Conservation (phyloP, 2,113 vertebrate species). For the Felis chaus region DNA sequence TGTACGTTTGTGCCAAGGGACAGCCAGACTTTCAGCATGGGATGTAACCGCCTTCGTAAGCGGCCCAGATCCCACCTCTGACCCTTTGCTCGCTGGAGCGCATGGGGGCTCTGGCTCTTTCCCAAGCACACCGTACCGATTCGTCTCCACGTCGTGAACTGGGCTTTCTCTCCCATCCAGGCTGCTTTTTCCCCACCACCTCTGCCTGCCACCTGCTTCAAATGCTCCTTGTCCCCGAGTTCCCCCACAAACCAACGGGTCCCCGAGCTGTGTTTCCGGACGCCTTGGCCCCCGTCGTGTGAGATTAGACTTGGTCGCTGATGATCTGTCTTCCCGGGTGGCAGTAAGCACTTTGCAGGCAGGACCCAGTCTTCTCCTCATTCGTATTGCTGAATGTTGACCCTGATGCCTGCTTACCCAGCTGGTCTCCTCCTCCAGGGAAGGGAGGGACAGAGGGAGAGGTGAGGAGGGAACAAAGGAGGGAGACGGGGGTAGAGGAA, state of each 20-base stretch:
- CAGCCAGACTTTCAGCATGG: rapidly evolving
- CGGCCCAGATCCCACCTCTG: neutral
- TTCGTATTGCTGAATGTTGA: rapidly evolving
- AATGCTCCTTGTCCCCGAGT: neutral
- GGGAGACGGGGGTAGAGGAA: rapidly evolving
- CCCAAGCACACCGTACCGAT: rapidly evolving
- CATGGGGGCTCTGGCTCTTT: neutral
- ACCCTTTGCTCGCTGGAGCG: neutral
- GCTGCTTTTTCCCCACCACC: neutral
- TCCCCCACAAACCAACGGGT: rapidly evolving
- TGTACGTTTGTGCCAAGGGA: too few relatives aligned
- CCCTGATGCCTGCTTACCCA: too few relatives aligned
- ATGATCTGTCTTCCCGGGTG: neutral
- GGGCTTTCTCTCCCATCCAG: neutral
- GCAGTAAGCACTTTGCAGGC: rapidly evolving
- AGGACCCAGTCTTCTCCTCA: rapidly evolving
- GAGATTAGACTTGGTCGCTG: rapidly evolving
- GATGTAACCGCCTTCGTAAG: rapidly evolving
- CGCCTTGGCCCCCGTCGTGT: rapidly evolving
- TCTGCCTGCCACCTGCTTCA: neutral
- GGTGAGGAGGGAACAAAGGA: neutral
- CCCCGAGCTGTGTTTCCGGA: rapidly evolving
- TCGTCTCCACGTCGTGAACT: rapidly evolving
- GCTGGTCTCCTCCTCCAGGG: neutral
- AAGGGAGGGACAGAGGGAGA: neutral